Conservation (phyloP, 2,113 vertebrate genomes). For the Chamaea fasciata region DNA sequence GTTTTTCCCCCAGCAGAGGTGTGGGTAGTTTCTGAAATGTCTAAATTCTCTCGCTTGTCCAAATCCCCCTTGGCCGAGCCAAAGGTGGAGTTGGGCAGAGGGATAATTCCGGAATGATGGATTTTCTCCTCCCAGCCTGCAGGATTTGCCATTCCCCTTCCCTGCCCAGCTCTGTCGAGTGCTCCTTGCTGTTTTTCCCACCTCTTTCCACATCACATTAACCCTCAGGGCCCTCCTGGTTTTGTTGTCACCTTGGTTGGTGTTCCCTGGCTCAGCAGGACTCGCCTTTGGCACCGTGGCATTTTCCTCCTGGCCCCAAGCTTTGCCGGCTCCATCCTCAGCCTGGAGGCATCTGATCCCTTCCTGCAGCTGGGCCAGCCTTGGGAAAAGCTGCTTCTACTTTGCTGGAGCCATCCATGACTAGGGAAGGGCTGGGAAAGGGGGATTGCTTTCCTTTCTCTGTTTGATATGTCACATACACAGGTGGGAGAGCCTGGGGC, state of each 20-base stretch:
- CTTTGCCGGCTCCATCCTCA: neutral
- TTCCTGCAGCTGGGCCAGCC: neutral
- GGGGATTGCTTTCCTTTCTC: neutral
- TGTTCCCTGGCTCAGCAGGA: neutral
- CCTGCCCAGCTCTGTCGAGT: neutral
- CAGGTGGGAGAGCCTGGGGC: fast-evolving
- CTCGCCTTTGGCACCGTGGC: fast-evolving
- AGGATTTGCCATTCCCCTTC: neutral
- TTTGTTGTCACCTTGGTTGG: neutral
- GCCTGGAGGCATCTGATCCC: neutral
- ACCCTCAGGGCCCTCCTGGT: neutral
- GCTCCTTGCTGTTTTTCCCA: neutral
- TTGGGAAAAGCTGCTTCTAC: neutral
- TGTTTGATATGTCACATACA: fast-evolving
- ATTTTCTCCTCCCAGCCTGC: neutral
- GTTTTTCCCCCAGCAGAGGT: fast-evolving
- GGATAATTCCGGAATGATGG: fast-evolving
- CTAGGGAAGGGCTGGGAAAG: neutral
- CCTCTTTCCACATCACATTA: neutral
- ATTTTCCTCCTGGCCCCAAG: neutral
- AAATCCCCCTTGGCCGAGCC: neutral
- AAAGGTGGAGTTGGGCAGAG: neutral
- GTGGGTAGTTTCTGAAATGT: neutral
- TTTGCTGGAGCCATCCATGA: neutral
- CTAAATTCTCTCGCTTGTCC: fast-evolving